These are phyloP conservation scores for Psix sp. DNA, from an alignment of 1,140 invertebrate genomes.

Conservation along the genomic window DNA sequence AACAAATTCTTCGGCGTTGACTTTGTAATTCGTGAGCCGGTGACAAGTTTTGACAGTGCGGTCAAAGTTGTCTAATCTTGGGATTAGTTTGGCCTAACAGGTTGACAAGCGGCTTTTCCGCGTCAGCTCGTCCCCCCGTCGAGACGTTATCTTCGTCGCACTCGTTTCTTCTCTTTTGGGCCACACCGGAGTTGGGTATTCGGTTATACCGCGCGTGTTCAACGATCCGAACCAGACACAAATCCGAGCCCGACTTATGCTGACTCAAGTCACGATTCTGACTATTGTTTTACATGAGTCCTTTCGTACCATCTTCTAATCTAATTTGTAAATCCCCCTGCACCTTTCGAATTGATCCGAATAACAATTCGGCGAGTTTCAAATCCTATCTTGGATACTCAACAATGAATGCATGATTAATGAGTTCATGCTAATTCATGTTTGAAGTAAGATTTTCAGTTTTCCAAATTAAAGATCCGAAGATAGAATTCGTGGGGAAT, in stretches of 20 bases:
- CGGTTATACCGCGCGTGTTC: slow-evolving; percentile 47
- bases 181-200: slow-evolving; percentile 40
- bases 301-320: slow-evolving; percentile 63
- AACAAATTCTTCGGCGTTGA: slow-evolving; percentile 48
- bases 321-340: slow-evolving; percentile 69
- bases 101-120: slow-evolving; percentile 58
- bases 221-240: slow-evolving; percentile 47
- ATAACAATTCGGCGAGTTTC: slow-evolving; percentile 41
- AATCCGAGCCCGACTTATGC: slow-evolving; percentile 60
- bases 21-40: slow-evolving; percentile 52
- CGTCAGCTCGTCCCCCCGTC: slow-evolving; percentile 23
- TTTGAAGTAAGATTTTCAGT: too few relatives aligned
- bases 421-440: slow-evolving; percentile 18
- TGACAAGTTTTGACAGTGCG: slow-evolving; percentile 70
- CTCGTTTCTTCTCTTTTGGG: slow-evolving; percentile 10
- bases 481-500: too few relatives aligned
- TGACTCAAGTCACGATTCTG: slow-evolving; percentile 61
- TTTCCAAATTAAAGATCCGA: too few relatives aligned
- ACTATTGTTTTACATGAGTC: slow-evolving; percentile 66
- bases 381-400: slow-evolving; percentile 21
- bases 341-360: slow-evolving; percentile 48
- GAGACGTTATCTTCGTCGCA: slow-evolving; percentile 1
- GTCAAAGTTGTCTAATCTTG: slow-evolving; percentile 61
- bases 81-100: slow-evolving; percentile 65
- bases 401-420: slow-evolving; percentile 55